Conservation (phyloP, 2,797 vertebrate species). For the Phrynocephalus guinanensis region DNA sequence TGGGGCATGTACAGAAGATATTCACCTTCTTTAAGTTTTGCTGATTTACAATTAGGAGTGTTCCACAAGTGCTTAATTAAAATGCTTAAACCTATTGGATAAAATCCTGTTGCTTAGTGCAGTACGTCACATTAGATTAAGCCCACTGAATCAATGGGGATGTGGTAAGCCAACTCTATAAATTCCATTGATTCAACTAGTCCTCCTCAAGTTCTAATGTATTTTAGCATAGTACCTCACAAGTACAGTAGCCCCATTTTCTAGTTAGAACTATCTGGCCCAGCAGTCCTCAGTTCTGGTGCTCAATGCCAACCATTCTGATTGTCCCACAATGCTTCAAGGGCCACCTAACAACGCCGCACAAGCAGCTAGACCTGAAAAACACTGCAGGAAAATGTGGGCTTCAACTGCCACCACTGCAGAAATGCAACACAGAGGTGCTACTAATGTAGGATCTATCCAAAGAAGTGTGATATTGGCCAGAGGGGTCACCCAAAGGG, state of each 20-base stretch:
- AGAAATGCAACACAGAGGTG: background rate
- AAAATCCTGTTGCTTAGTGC: too few relatives aligned
- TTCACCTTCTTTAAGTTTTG: too few relatives aligned
- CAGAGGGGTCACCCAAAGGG: background rate
- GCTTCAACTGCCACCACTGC: too few relatives aligned
- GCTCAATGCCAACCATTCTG: background rate
- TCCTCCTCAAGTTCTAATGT: too few relatives aligned
- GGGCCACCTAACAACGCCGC: background rate
- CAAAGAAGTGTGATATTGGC: background rate
- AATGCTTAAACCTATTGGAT: constrained; percentile 12
- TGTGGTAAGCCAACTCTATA: too few relatives aligned
- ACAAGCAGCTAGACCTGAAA: background rate
- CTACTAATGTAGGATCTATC: background rate
- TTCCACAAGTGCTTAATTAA: background rate
- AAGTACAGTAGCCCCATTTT: too few relatives aligned
- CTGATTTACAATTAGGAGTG: too few relatives aligned
- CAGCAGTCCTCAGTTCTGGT: background rate
- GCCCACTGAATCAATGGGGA: too few relatives aligned
- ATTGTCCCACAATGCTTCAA: background rate
- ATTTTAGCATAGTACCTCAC: too few relatives aligned
- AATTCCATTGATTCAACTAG: too few relatives aligned
- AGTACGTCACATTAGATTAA: too few relatives aligned
- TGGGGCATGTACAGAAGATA: too few relatives aligned
- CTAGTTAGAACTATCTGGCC: background rate
- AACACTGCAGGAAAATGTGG: background rate